Evolutionary conservation across 2,888 invertebrate genomes (phyloP).

Genomic region (Phyllotreta striolata): DNA sequence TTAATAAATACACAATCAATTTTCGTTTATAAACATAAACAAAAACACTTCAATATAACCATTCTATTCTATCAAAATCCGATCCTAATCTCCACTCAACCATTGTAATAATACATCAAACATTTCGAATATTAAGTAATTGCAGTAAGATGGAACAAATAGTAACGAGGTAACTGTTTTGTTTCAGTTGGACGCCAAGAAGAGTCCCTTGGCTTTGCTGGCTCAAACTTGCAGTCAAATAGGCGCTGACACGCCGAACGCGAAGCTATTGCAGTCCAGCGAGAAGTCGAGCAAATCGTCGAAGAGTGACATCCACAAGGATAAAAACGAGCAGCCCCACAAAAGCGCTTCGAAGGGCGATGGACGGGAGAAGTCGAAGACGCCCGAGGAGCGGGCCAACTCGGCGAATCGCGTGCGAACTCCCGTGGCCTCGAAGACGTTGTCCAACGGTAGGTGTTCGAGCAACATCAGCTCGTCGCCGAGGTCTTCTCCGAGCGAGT

Average conservation of each 20-base stretch:
- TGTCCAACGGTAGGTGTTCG: slow-evolving; percentile 69
- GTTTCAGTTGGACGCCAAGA: slow-evolving; percentile 96
- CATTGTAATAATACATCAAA: no score
- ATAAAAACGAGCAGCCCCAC: slow-evolving; percentile 65
- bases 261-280: slow-evolving; percentile 76
- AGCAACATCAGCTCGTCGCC: slow-evolving; percentile 81
- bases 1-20: no score
- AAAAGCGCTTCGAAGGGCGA: slow-evolving; percentile 71
- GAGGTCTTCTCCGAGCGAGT: slow-evolving; percentile 66
- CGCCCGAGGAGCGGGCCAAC: slow-evolving; percentile 71
- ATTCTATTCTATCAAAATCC: slow-evolving; percentile 13
- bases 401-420: slow-evolving; percentile 64
- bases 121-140: no score
- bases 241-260: slow-evolving; percentile 86
- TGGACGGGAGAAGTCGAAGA: slow-evolving; percentile 60
- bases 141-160: no score
- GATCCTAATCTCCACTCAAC: no score
- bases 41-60: no score
- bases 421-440: slow-evolving; percentile 66
- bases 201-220: slow-evolving; percentile 93
- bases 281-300: slow-evolving; percentile 71
- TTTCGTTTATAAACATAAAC: no score
- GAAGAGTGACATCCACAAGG: slow-evolving; percentile 65
- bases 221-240: slow-evolving; percentile 98
- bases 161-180: slow-evolving; percentile 53